These are phyloP conservation scores for Perccottus glenii DNA, from an alignment of 2,113 vertebrate genomes.

Conservation along the genomic window DNA sequence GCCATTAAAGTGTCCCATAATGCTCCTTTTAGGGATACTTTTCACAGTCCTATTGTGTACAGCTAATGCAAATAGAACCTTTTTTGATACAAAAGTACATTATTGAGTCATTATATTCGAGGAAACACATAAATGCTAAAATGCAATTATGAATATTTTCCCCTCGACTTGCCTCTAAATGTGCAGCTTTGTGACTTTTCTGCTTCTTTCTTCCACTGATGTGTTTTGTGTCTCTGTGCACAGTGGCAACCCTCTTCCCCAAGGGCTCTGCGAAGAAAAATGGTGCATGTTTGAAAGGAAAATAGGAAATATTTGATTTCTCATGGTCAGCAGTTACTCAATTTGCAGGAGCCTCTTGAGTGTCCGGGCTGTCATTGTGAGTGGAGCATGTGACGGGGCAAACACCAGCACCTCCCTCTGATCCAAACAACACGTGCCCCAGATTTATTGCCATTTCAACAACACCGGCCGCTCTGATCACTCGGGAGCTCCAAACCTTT, in stretches of 20 bases:
- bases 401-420: neutral
- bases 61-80: neutral
- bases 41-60: neutral
- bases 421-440: neutral
- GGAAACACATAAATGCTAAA: neutral
- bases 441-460: neutral
- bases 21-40: too few relatives aligned
- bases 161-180: conserved; percentile 13
- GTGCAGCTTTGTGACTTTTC: neutral
- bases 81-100: neutral
- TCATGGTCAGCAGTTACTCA: conserved; percentile 26
- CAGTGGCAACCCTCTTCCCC: neutral
- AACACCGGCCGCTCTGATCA: neutral
- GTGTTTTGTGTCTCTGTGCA: conserved; percentile 18
- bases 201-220: conserved; percentile 9
- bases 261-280: neutral
- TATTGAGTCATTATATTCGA: conserved; percentile 5
- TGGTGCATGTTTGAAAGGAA: conserved; percentile 1
- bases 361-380: conserved; percentile 6
- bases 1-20: too few relatives aligned
- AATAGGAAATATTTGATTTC: conserved; percentile 15
- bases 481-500: neutral
- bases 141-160: conserved; percentile 1
- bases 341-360: conserved; percentile 2
- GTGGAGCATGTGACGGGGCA: neutral